Percentiles rank a stretch among this genome's conserved stretches.
Evolutionary conservation across 2,888 invertebrate genomes (phyloP).

Genomic region (Pecten maximus): DNA sequence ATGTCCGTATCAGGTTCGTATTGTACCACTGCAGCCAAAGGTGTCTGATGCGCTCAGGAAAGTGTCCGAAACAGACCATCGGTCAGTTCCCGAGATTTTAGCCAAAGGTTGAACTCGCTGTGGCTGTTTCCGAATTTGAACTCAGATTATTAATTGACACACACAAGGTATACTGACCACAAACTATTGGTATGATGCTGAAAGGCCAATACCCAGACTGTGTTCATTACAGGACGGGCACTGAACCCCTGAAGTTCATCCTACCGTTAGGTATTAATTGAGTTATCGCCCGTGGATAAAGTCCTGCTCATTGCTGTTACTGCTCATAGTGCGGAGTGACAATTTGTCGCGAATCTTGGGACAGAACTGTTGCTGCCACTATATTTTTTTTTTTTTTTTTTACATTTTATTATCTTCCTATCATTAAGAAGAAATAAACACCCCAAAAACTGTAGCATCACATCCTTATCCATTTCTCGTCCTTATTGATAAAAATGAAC

Average conservation of each 20-base stretch:
- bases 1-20: slow-evolving; percentile 16
- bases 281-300: slow-evolving; percentile 7
- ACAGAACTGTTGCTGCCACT: slow-evolving; percentile 29
- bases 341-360: slow-evolving; percentile 23
- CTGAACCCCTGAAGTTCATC: neutral
- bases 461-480: neutral
- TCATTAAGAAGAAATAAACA: neutral
- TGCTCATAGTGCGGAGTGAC: slow-evolving; percentile 1
- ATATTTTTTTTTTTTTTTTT: neutral
- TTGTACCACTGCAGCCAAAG: slow-evolving; percentile 19
- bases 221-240: neutral
- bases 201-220: neutral
- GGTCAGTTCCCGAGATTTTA: slow-evolving; percentile 24
- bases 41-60: slow-evolving; percentile 25
- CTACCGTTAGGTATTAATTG: neutral
- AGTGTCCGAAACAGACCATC: slow-evolving; percentile 27
- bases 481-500: neutral
- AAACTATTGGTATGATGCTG: neutral
- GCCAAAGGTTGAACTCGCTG: neutral
- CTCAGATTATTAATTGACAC: slow-evolving; percentile 8
- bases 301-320: neutral
- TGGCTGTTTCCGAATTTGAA: slow-evolving; percentile 1
- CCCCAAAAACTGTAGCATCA: neutral
- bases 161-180: neutral
- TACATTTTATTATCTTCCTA: neutral